A percentile compares a stretch with the other conserved stretches of the same genome.
phyloP scores from a whole-genome alignment of 2,113 vertebrate species.

The Salvator merianae region DNA sequence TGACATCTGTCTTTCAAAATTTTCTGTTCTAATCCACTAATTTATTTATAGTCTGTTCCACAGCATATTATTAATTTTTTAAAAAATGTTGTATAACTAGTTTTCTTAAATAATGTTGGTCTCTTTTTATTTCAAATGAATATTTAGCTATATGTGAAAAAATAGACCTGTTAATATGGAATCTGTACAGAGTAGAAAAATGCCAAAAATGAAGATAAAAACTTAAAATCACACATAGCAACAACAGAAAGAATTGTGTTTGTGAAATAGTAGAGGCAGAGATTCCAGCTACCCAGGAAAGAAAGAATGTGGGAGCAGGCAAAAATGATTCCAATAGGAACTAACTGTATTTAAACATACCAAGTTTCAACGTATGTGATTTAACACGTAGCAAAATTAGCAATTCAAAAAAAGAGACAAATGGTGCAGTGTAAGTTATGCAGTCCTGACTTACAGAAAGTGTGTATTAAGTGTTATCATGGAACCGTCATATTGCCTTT shows the following conservation, averaged over 20 bases:
- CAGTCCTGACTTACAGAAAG: not conserved
- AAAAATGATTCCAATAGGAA: not conserved
- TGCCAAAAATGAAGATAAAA: not conserved
- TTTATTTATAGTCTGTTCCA: not conserved
- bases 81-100: not conserved
- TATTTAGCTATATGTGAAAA: not conserved
- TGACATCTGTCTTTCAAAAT: not conserved
- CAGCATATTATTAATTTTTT: constrained; percentile 9
- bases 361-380: not conserved
- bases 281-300: not conserved
- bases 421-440: not conserved
- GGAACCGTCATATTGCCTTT: too few relatives aligned
- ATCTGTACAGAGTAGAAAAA: not conserved
- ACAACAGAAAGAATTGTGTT: not conserved
- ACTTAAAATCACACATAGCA: not conserved
- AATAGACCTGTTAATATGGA: not conserved
- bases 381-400: not conserved
- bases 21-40: constrained; percentile 6
- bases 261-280: not conserved
- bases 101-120: not conserved
- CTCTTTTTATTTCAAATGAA: constrained; percentile 7
- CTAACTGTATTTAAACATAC: not conserved
- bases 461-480: too few relatives aligned
- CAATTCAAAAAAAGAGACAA: not conserved
- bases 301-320: not conserved